phyloP scores from a whole-genome alignment of 2,797 vertebrate genomes.

The Ficedula albicollis region DNA sequence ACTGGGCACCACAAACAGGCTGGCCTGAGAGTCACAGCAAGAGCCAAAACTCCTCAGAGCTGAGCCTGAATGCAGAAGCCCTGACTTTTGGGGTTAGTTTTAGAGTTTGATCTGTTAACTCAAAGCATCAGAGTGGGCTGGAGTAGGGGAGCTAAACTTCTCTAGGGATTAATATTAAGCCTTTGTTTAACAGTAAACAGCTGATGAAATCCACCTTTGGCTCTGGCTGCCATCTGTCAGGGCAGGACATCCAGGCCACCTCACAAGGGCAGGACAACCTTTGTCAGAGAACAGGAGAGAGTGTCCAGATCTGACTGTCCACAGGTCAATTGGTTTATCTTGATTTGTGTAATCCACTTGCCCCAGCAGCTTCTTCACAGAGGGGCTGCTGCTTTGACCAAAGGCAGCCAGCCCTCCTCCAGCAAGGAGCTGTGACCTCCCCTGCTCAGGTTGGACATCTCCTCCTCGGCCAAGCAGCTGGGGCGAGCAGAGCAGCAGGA shows the following conservation, averaged over 20 bases:
- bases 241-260: not conserved
- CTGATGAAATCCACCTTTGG: slow-evolving; percentile 45
- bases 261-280: not conserved
- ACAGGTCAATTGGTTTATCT: not conserved
- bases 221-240: slow-evolving; percentile 22
- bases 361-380: not conserved
- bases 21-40: not conserved
- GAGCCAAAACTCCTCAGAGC: not conserved
- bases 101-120: not conserved
- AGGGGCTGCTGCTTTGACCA: not conserved
- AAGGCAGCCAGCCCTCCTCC: not conserved
- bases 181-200: slow-evolving; percentile 33
- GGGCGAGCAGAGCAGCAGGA: not conserved
- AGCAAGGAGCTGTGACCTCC: not conserved
- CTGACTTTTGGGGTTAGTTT: not conserved
- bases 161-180: slow-evolving; percentile 49
- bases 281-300: not conserved
- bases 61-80: not conserved
- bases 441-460: not conserved
- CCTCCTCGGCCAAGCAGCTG: not conserved
- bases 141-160: not conserved
- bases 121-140: not conserved
- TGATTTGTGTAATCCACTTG: not conserved
- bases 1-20: not conserved
- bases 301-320: not conserved